Evolutionary conservation across 1,140 invertebrate genomes (phyloP).

Genomic region (Drosophila athabasca): DNA sequence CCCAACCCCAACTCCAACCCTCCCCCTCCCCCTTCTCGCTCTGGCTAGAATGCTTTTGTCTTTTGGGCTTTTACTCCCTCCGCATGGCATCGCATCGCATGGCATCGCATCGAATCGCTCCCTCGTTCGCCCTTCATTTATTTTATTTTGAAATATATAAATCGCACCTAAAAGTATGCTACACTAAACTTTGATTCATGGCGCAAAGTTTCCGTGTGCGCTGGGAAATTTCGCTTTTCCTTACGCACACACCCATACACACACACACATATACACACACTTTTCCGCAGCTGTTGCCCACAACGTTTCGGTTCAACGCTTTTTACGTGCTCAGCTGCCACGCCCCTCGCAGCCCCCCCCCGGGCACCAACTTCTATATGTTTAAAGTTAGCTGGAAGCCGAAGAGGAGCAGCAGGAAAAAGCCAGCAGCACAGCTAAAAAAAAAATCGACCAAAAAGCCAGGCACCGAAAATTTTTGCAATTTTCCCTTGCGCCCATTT

Average conservation of each 20-base stretch:
- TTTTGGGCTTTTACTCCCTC: conserved; percentile 57
- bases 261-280: conserved; percentile 30
- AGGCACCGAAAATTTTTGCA: conserved; percentile 63
- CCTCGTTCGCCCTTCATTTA: conserved; percentile 77
- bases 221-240: conserved; percentile 74
- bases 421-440: background rate
- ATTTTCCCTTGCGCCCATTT: conserved; percentile 78
- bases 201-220: conserved; percentile 75
- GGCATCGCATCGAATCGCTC: conserved; percentile 22
- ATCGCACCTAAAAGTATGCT: conserved; percentile 81
- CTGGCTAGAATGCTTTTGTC: conserved; percentile 65
- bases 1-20: too few relatives aligned
- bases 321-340: conserved; percentile 80
- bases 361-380: background rate
- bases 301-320: conserved; percentile 80
- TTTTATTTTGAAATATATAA: conserved; percentile 83
- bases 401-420: conserved; percentile 8
- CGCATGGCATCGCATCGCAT: conserved; percentile 20
- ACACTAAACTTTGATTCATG: conserved; percentile 82
- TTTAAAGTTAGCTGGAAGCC: conserved; percentile 51
- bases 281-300: conserved; percentile 75
- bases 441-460: conserved; percentile 29
- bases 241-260: conserved; percentile 62
- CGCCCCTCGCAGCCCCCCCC: conserved; percentile 25
- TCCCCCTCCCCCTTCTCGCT: background rate